These are phyloP conservation scores for Nanorana parkeri DNA, from an alignment of 2,113 vertebrate species.

Conservation along the genomic window DNA sequence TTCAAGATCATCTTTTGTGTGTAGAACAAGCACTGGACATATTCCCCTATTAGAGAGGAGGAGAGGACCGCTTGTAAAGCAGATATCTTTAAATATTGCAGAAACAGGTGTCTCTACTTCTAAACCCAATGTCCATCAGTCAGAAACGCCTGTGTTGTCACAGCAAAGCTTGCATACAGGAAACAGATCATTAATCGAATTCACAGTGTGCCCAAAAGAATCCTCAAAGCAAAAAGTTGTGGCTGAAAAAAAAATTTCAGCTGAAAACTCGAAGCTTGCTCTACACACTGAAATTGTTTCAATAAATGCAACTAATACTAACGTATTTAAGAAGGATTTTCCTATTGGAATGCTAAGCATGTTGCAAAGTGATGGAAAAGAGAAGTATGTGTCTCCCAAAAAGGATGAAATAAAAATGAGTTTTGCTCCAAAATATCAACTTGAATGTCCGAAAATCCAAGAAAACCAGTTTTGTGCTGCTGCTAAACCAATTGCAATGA, in stretches of 20 bases:
- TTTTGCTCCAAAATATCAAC: conserved; percentile 93
- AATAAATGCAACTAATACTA: conserved; percentile 76
- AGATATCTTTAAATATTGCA: conserved; percentile 94
- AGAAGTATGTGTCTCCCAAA: conserved; percentile 45
- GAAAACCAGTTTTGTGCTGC: conserved; percentile 77
- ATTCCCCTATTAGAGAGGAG: conserved; percentile 93
- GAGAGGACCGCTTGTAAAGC: conserved; percentile 89
- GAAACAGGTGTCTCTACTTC: conserved; percentile 79
- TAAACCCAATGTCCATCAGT: conserved; percentile 70
- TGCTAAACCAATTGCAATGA: conserved; percentile 70
- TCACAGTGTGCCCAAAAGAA: conserved; percentile 2
- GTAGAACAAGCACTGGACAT: conserved; percentile 67
- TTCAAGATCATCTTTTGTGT: conserved; percentile 67
- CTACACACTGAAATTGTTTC: conserved; percentile 76
- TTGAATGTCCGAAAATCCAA: conserved; percentile 79
- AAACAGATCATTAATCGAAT: conserved; percentile 15
- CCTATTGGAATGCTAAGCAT: conserved; percentile 69
- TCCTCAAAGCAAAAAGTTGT: conserved; percentile 47
- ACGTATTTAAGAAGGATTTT: conserved; percentile 71
- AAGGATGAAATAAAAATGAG: conserved; percentile 64
- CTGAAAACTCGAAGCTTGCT: conserved; percentile 74
- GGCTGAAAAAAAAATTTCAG: conserved; percentile 43
- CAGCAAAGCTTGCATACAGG: neutral
- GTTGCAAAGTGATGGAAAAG: conserved; percentile 67
- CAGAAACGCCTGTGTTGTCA: conserved; percentile 69